Evolutionary conservation across 2,888 invertebrate species (phyloP).

Genomic region (Dryobotodes eremita): DNA sequence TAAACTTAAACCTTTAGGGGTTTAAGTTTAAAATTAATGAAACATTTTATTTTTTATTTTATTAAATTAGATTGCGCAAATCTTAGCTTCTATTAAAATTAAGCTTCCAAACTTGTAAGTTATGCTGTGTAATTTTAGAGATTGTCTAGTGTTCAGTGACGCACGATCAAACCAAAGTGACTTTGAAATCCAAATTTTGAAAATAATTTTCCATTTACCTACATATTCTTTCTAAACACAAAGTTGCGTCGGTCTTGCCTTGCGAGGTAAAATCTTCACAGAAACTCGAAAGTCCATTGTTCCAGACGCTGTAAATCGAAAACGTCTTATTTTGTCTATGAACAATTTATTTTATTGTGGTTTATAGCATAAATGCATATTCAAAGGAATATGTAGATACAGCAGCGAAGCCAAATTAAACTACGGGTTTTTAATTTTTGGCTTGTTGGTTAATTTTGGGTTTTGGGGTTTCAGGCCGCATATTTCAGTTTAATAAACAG

Average conservation of each 20-base stretch:
- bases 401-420: background rate
- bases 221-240: background rate
- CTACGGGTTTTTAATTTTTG: background rate
- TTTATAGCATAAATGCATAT: background rate
- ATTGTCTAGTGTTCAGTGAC: background rate
- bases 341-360: constrained; percentile 7
- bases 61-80: too few species aligned
- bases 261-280: constrained; percentile 1
- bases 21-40: too few species aligned
- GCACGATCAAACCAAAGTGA: too few species aligned
- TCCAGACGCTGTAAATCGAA: background rate
- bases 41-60: too few species aligned
- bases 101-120: background rate
- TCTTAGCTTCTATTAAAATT: background rate
- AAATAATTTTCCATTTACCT: background rate
- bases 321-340: constrained; percentile 14
- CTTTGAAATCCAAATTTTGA: background rate
- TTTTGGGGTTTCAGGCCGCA: background rate
- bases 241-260: constrained; percentile 21
- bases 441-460: background rate
- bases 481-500: background rate
- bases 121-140: background rate
- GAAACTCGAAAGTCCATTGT: constrained; percentile 6
- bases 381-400: background rate
- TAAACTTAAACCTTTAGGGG: too few species aligned